These are phyloP conservation scores for Leptopilina boulardi DNA, from an alignment of 1,140 invertebrate genomes.

Conservation along the genomic window DNA sequence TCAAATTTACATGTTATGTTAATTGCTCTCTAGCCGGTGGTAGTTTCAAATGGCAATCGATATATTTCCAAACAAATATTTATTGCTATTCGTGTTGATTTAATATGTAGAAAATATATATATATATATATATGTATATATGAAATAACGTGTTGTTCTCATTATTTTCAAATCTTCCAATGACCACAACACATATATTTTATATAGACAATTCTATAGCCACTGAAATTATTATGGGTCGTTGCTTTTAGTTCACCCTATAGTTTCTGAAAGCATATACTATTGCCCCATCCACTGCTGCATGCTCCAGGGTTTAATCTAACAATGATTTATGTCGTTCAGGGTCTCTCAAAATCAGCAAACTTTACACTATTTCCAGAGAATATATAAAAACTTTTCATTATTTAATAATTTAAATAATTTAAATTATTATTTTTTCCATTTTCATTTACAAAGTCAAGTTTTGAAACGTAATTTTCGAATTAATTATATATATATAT, in stretches of 20 bases:
- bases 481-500: conserved; percentile 7
- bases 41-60: conserved; percentile 10
- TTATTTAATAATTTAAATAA: neutral
- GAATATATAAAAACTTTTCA: neutral
- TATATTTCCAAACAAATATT: conserved; percentile 11
- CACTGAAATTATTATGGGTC: conserved; percentile 63
- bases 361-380: conserved; percentile 17
- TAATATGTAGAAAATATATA: too few species aligned
- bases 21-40: neutral
- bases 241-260: conserved; percentile 70
- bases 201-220: conserved; percentile 44
- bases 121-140: too few species aligned
- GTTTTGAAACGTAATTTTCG: neutral
- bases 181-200: neutral
- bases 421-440: too few species aligned
- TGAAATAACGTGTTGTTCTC: neutral
- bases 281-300: conserved; percentile 64
- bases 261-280: conserved; percentile 66
- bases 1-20: conserved; percentile 9
- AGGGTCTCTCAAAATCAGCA: conserved; percentile 66
- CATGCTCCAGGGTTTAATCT: conserved; percentile 72
- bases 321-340: conserved; percentile 73
- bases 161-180: conserved; percentile 10
- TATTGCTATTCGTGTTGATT: conserved; percentile 17
- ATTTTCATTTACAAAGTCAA: conserved; percentile 1